A percentile compares a stretch with the other conserved stretches of the same genome.
Conservation (phyloP, 2,888 invertebrate species). For the Subacronicta megacephala region DNA sequence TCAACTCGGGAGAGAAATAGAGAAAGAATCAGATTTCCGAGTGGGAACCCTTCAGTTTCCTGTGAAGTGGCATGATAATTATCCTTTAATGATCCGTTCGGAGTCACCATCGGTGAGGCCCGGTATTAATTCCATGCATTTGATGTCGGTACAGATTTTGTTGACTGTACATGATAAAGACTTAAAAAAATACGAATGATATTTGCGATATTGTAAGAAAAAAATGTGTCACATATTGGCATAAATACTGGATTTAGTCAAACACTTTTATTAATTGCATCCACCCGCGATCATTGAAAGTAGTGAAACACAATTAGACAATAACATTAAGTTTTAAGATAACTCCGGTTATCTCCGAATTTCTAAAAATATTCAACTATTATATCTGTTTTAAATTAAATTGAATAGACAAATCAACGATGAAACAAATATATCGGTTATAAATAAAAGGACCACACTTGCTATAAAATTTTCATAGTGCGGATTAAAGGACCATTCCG, state of each 20-base stretch:
- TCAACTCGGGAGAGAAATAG: constrained; percentile 65
- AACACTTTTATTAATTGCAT: too few species aligned
- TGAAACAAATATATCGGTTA: too few species aligned
- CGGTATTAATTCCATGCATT: constrained; percentile 83
- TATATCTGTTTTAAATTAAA: too few species aligned
- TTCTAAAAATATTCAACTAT: too few species aligned
- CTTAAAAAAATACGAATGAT: background rate
- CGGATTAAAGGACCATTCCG: background rate
- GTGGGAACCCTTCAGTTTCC: constrained; percentile 79
- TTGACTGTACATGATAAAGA: constrained; percentile 15
- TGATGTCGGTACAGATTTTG: constrained; percentile 69
- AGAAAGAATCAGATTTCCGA: constrained; percentile 85
- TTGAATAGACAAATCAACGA: too few species aligned
- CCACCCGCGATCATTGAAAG: too few species aligned
- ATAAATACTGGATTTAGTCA: too few species aligned
- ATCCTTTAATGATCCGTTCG: constrained; percentile 85
- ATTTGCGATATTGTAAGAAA: background rate
- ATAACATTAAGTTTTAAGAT: too few species aligned
- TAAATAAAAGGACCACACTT: too few species aligned
- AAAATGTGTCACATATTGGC: too few species aligned
- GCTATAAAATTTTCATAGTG: background rate
- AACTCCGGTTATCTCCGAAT: too few species aligned
- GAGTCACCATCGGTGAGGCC: constrained; percentile 78
- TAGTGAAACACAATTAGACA: too few species aligned
- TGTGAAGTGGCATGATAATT: constrained; percentile 86